Percentiles rank a stretch among this genome's conserved stretches.
These are phyloP conservation scores for Odontamblyopus lacepedii DNA, from an alignment of 2,797 vertebrate species.

Conservation along the genomic window DNA sequence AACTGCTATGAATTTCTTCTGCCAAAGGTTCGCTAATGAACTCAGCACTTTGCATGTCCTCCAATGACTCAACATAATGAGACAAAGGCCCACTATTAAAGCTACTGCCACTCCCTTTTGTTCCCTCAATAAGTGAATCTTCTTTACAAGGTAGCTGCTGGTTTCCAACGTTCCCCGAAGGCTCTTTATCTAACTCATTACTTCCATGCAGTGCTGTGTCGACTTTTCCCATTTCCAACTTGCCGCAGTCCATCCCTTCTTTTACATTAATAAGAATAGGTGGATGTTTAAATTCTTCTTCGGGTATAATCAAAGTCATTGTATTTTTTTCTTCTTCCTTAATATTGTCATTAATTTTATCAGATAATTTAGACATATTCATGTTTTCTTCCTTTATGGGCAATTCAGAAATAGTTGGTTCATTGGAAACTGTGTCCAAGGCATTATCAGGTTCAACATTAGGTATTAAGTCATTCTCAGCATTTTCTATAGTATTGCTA, in stretches of 20 bases:
- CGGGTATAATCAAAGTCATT: conserved; percentile 10
- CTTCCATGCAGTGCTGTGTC: conserved; percentile 26
- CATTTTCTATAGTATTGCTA: conserved; percentile 3
- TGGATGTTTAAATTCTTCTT: conserved; percentile 33
- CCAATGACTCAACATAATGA: conserved; percentile 19
- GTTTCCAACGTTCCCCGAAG: conserved; percentile 38
- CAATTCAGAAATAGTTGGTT: conserved; percentile 40
- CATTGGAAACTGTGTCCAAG: conserved; percentile 25
- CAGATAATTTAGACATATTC: conserved; percentile 23
- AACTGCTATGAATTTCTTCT: conserved; percentile 36
- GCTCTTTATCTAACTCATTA: conserved; percentile 50
- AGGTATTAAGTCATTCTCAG: background rate
- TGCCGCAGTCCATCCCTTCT: conserved; percentile 43
- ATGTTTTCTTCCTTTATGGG: conserved; percentile 48
- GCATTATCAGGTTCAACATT: conserved; percentile 27
- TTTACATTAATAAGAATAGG: conserved; percentile 36
- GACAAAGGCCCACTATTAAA: conserved; percentile 23
- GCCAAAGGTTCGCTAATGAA: conserved; percentile 26
- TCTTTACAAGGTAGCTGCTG: conserved; percentile 30
- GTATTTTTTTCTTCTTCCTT: conserved; percentile 27
- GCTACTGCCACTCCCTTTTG: conserved; percentile 20
- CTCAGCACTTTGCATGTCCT: conserved; percentile 22
- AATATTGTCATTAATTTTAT: conserved; percentile 18
- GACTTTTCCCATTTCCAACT: conserved; percentile 35
- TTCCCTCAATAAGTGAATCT: conserved; percentile 40